A percentile compares a stretch with the other conserved stretches of the same genome.
phyloP scores from a whole-genome alignment of 23 tunicate genomes.

The Ciona savignyi region DNA sequence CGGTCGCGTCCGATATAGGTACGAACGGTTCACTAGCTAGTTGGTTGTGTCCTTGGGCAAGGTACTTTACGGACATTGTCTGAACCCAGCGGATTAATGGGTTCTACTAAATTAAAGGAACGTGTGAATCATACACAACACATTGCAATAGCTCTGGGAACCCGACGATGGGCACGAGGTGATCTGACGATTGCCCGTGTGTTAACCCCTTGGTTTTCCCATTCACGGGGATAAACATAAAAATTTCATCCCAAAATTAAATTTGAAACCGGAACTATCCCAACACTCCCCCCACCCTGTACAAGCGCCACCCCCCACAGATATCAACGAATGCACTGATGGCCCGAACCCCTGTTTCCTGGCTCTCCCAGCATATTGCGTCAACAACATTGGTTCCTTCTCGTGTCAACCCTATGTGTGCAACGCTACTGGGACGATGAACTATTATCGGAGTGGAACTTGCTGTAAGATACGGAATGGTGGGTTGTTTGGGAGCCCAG shows the following conservation, averaged over 20 bases:
- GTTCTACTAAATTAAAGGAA: too few relatives aligned
- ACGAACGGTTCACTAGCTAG: too few relatives aligned
- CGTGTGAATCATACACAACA: too few relatives aligned
- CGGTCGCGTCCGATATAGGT: too few relatives aligned
- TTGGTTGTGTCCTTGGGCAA: not conserved
- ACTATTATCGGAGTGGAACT: conserved; percentile 31
- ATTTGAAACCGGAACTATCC: too few relatives aligned
- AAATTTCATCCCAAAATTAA: too few relatives aligned
- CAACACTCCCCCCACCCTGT: too few relatives aligned
- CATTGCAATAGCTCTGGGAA: not conserved
- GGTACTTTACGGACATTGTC: not conserved
- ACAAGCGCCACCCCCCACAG: conserved; percentile 1
- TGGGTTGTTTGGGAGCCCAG: too few relatives aligned
- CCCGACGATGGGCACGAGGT: not conserved
- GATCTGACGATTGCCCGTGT: not conserved
- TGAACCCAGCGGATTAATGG: not conserved
- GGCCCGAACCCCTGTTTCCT: conserved; percentile 36
- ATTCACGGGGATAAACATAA: too few relatives aligned
- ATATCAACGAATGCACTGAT: conserved; percentile 53
- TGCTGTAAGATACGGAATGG: conserved; percentile 29
- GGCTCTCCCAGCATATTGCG: conserved; percentile 13
- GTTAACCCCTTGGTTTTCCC: too few relatives aligned
- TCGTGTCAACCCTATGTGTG: conserved; percentile 35
- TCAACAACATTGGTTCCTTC: conserved; percentile 38
- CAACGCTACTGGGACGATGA: conserved; percentile 12